phyloP scores from a whole-genome alignment of 2,113 vertebrate species.

The Garra rufa region DNA sequence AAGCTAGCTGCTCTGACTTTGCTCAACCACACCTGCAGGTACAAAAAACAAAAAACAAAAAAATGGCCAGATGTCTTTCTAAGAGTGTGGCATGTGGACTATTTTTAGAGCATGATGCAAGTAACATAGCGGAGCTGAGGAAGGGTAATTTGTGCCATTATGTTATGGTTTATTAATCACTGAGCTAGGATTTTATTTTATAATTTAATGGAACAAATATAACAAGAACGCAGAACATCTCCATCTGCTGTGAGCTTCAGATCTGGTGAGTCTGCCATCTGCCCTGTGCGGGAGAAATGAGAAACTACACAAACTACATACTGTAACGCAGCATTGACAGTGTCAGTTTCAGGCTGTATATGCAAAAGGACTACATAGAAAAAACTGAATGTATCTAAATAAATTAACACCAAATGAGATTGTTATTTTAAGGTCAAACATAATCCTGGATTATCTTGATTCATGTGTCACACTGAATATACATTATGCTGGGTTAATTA shows the following conservation, averaged over 20 bases:
- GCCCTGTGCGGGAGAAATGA: background rate
- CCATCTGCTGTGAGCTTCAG: constrained; percentile 3
- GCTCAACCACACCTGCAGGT: background rate
- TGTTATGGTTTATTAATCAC: constrained; percentile 1
- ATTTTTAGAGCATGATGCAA: background rate
- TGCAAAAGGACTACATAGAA: background rate
- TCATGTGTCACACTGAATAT: background rate
- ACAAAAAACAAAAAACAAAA: background rate
- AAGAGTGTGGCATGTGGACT: background rate
- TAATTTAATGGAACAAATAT: background rate
- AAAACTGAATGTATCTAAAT: background rate
- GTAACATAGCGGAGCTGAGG: background rate
- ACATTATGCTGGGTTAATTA: background rate
- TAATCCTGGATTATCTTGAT: background rate
- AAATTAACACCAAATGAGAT: background rate
- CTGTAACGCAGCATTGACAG: background rate
- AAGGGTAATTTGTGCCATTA: background rate
- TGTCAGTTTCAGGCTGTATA: background rate
- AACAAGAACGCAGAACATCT: constrained; percentile 20
- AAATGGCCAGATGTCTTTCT: background rate
- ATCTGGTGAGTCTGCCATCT: constrained; percentile 6
- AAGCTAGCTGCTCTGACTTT: background rate
- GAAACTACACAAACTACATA: constrained; percentile 1
- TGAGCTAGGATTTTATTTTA: background rate
- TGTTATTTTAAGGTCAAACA: background rate